Conservation (phyloP, 2,888 invertebrate species). For the Liodrosophila aerea region DNA sequence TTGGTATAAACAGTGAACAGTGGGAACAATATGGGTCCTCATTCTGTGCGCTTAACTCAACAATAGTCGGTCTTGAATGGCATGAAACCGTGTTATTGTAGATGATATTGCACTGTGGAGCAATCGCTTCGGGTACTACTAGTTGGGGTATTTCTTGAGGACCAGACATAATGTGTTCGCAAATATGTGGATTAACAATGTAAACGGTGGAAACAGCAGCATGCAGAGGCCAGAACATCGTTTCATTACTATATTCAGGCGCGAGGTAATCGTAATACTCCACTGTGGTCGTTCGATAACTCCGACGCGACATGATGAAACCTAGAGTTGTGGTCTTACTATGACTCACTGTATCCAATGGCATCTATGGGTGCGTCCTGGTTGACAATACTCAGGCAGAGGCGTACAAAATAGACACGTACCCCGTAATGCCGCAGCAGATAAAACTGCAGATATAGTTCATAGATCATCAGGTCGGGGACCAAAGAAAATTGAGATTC, state of each 20-base stretch:
- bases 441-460: slow-evolving; percentile 75
- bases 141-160: slow-evolving; percentile 43
- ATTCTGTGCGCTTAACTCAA: slow-evolving; percentile 3
- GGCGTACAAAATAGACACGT: slow-evolving; percentile 72
- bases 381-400: slow-evolving; percentile 68
- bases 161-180: slow-evolving; percentile 57
- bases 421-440: slow-evolving; percentile 72
- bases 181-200: slow-evolving; percentile 52
- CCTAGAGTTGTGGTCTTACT: neutral
- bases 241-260: slow-evolving; percentile 39
- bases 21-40: slow-evolving; percentile 2
- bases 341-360: neutral
- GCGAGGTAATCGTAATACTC: slow-evolving; percentile 62
- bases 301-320: slow-evolving; percentile 40
- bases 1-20: neutral
- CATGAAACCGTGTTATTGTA: slow-evolving; percentile 16
- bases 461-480: slow-evolving; percentile 70
- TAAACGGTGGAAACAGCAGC: slow-evolving; percentile 40
- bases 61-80: slow-evolving; percentile 13
- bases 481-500: too few species aligned
- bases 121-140: slow-evolving; percentile 32
- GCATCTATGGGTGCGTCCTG: slow-evolving; percentile 61
- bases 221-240: slow-evolving; percentile 22
- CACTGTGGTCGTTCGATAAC: slow-evolving; percentile 41
- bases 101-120: slow-evolving; percentile 16